Evolutionary conservation across 2,113 vertebrate genomes (phyloP), one percentile per base, ranked within the genome.

Genomic region (Lanius collurio): DNA sequence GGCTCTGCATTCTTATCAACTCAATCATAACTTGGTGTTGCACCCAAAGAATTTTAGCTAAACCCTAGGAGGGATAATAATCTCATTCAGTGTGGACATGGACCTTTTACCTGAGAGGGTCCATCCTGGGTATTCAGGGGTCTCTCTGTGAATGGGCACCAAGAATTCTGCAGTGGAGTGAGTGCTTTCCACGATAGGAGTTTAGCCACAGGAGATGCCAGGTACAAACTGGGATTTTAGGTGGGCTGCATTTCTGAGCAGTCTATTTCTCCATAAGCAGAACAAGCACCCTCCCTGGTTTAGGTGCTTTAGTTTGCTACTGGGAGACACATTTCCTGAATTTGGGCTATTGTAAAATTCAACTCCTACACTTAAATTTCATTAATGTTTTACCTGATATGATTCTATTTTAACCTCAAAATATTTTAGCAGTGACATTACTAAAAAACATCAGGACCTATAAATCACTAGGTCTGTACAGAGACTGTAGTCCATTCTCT

Each of bases 161-260:
- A 59, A 70, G 20, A 47, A 56, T 71, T 84, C 76, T 71, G 44
- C 39, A 63, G n/a, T 6, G 30, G 15, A 47, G 37, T 16, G 42
- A 28, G 37, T 30, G 14, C 10, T 90, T 64, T 76, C 33, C 31
- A 1, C 9, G 2, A 4, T 33, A 1, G 6, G 35, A 42, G 0
- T 47, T 79, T 26, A 88, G 24, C 14, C 6, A 27, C 3, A 44
- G 33, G 7, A 60, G 2, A 24, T 63, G 12, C 8, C 23, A 59
- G 11, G 9, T 21, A 49, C 5, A 59, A 82, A 23, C 23, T 46
- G 46, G 60, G 35, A 67, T 70, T 87, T 84, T 41, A 31, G 17
- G 12, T 62, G 23, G 42, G 31, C 28, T 89, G 81, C 53, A 37
- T 75, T 78, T 90, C 78, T 75, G 23, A 75, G 24, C 9, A 63